phyloP scores from a whole-genome alignment of 2,888 invertebrate species.

The Sarcophaga carnaria region DNA sequence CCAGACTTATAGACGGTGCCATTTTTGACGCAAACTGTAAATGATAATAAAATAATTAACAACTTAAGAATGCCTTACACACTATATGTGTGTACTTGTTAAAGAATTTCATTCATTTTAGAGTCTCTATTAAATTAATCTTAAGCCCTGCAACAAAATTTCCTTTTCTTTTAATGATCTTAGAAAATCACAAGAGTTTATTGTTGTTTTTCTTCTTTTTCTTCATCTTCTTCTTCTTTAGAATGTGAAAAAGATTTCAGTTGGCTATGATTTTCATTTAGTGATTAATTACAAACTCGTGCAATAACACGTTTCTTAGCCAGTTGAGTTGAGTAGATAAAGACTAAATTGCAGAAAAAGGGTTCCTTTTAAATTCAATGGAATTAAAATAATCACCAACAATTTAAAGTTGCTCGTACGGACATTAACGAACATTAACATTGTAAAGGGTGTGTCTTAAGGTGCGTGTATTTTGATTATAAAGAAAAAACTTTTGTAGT shows the following conservation, averaged over 20 bases:
- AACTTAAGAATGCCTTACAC: no score
- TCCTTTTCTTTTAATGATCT: no score
- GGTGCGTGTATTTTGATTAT: no score
- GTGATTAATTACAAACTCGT: constrained; percentile 61
- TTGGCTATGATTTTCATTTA: constrained; percentile 43
- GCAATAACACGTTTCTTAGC: constrained; percentile 43
- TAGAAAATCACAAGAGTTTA: no score
- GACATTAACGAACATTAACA: not conserved
- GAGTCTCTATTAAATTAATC: not conserved
- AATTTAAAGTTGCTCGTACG: constrained; percentile 50
- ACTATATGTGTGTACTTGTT: not conserved
- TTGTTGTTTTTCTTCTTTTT: not conserved
- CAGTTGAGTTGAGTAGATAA: not conserved
- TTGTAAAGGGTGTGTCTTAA: constrained; percentile 24
- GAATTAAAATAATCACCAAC: constrained; percentile 63
- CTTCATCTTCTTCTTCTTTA: constrained; percentile 6
- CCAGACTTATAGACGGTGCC: constrained; percentile 80
- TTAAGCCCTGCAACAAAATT: no score
- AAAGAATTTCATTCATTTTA: not conserved
- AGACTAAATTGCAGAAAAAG: constrained; percentile 4
- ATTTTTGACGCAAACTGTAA: constrained; percentile 79
- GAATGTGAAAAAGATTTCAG: not conserved
- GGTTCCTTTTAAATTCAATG: constrained; percentile 19
- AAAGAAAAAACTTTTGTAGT: no score
- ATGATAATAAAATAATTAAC: not conserved